Conservation (phyloP, 1,140 invertebrate genomes). For the Temnothorax longispinosus region DNA sequence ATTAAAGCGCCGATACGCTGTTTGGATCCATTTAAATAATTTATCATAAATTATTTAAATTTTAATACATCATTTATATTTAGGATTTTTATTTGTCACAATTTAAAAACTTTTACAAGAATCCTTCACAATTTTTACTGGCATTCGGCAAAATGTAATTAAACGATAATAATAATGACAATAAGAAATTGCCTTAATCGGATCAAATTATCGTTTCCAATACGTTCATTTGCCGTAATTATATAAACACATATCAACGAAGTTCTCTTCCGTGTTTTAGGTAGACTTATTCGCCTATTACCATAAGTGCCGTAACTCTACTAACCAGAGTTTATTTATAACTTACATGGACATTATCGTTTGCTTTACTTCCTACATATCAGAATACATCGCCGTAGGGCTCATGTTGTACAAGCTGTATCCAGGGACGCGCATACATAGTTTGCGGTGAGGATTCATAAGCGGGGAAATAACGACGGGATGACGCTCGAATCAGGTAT, state of each 20-base stretch:
- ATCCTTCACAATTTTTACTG: not conserved
- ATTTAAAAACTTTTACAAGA: not conserved
- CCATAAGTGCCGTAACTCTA: slow-evolving; percentile 30
- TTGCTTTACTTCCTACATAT: slow-evolving; percentile 49
- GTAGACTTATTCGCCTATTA: slow-evolving; percentile 4
- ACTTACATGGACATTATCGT: slow-evolving; percentile 59
- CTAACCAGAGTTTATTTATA: slow-evolving; percentile 40
- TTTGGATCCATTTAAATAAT: slow-evolving; percentile 45
- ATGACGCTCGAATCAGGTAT: slow-evolving; percentile 25
- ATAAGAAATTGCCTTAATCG: not conserved
- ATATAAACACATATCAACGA: not conserved
- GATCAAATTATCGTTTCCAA: not conserved
- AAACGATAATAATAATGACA: not conserved
- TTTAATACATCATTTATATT: not conserved
- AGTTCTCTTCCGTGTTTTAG: slow-evolving; percentile 9
- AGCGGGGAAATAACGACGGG: slow-evolving; percentile 52
- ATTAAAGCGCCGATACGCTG: slow-evolving; percentile 10
- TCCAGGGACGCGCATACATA: slow-evolving; percentile 24
- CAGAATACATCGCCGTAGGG: slow-evolving; percentile 50
- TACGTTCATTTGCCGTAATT: not conserved
- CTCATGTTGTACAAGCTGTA: slow-evolving; percentile 22
- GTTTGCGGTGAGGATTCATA: slow-evolving; percentile 60
- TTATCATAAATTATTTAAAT: slow-evolving; percentile 39
- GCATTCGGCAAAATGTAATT: not conserved
- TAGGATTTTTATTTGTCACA: not conserved